Conservation (phyloP, 2,888 invertebrate species). For the Helicoverpa assulta region DNA sequence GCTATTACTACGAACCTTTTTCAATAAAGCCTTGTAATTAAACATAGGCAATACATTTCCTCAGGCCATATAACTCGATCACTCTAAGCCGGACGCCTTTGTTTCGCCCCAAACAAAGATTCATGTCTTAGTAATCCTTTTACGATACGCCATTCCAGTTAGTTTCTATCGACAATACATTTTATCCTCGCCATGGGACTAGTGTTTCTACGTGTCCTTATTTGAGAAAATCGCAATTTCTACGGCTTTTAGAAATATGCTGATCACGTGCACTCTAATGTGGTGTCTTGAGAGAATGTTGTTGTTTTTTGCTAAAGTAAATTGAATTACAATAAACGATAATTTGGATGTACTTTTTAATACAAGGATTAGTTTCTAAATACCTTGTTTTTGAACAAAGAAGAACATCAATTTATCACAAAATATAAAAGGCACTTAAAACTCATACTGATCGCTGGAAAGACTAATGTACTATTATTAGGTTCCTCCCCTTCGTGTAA, state of each 20-base stretch:
- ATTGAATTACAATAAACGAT: no score
- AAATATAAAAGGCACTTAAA: neutral
- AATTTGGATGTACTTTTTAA: no score
- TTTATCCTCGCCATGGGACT: constrained; percentile 64
- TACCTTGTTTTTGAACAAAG: no score
- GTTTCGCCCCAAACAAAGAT: constrained; percentile 73
- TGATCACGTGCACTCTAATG: neutral
- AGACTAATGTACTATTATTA: constrained; percentile 9
- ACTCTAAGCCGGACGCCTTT: constrained; percentile 48
- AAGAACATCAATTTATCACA: neutral
- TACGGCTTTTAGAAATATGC: constrained; percentile 27
- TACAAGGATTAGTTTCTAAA: no score
- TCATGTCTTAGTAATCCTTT: constrained; percentile 71
- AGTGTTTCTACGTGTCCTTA: constrained; percentile 42
- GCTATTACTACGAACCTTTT: constrained; percentile 40
- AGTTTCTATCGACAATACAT: constrained; percentile 73
- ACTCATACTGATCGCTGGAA: neutral
- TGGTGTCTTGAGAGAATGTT: no score
- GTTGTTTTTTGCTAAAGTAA: no score
- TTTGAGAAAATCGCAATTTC: constrained; percentile 38
- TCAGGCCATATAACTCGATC: constrained; percentile 54
- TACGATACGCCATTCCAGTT: constrained; percentile 60
- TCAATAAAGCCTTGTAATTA: constrained; percentile 55
- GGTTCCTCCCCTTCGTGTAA: constrained; percentile 19
- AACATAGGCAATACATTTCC: constrained; percentile 54